Percentiles rank a stretch among this genome's conserved stretches.
phyloP scores from a whole-genome alignment of 1,140 invertebrate species.

The Papilio machaon region DNA sequence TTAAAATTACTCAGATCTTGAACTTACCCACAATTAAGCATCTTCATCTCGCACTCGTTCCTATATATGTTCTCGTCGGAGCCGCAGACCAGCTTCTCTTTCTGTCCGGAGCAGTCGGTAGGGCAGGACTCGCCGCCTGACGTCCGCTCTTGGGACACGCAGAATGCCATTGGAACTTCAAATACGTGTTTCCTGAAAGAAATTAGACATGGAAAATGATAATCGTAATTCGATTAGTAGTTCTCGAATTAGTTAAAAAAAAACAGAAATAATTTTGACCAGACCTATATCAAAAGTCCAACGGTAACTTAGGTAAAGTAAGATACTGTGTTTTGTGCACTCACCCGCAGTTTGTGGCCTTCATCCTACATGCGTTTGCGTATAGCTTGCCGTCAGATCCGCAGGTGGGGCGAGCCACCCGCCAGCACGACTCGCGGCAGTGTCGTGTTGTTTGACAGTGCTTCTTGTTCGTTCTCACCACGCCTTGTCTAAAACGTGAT shows the following conservation, averaged over 20 bases:
- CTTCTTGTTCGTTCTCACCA: conserved; percentile 92
- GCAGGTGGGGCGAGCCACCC: conserved; percentile 94
- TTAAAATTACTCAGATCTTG: neutral
- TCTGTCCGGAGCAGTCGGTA: conserved; percentile 81
- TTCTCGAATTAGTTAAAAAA: neutral
- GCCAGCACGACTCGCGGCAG: conserved; percentile 94
- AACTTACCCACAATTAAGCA: conserved; percentile 94
- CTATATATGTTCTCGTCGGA: conserved; percentile 94
- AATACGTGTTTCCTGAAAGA: conserved; percentile 91
- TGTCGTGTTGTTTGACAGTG: conserved; percentile 95
- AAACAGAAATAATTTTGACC: too few relatives aligned
- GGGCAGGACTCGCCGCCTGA: conserved; percentile 85
- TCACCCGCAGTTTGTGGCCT: conserved; percentile 95
- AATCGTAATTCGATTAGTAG: neutral
- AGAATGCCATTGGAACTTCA: conserved; percentile 94
- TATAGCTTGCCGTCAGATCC: conserved; percentile 96
- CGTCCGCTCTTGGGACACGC: conserved; percentile 88
- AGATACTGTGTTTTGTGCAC: conserved; percentile 39
- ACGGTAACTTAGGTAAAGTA: too few relatives aligned
- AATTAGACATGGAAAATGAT: neutral
- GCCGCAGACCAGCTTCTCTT: conserved; percentile 89
- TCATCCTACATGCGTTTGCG: conserved; percentile 96
- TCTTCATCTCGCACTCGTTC: conserved; percentile 94
- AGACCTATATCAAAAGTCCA: too few relatives aligned
- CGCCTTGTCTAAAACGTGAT: conserved; percentile 84